These are phyloP conservation scores for Salvelinus alpinus DNA, from an alignment of 2,113 vertebrate species.

Conservation along the genomic window DNA sequence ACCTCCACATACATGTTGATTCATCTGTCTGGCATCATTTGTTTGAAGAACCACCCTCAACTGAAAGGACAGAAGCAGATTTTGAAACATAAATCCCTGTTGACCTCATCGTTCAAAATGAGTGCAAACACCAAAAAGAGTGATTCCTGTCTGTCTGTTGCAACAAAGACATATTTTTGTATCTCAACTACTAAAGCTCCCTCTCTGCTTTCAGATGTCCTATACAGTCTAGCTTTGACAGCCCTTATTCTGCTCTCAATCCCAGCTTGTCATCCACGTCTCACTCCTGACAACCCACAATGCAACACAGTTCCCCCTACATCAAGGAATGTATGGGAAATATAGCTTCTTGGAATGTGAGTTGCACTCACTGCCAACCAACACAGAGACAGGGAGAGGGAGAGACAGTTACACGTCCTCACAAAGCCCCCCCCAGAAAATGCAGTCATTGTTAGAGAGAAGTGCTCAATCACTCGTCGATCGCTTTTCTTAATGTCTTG, in stretches of 20 bases:
- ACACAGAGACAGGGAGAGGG: constrained; percentile 31
- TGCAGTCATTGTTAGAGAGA: not conserved
- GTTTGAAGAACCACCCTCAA: constrained; percentile 40
- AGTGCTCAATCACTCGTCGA: constrained; percentile 56
- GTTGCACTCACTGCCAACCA: constrained; percentile 43
- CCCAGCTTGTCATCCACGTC: constrained; percentile 49
- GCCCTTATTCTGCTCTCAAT: constrained; percentile 59
- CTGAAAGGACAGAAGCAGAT: too few relatives aligned
- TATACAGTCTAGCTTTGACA: constrained; percentile 58
- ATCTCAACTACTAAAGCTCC: constrained; percentile 21
- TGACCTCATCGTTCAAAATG: constrained; percentile 21
- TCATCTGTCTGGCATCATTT: constrained; percentile 40
- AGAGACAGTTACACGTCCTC: constrained; percentile 27
- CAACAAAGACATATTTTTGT: not conserved
- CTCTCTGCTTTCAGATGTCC: constrained; percentile 34
- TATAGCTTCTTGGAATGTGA: constrained; percentile 57
- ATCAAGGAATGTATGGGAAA: constrained; percentile 69
- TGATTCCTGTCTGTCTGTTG: not conserved
- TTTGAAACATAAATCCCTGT: constrained; percentile 18
- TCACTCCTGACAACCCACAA: constrained; percentile 57
- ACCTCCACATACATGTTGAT: not conserved
- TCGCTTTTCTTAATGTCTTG: constrained; percentile 10
- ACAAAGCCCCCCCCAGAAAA: constrained; percentile 6
- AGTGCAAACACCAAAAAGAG: constrained; percentile 5
- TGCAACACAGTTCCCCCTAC: constrained; percentile 12